Evolutionary conservation across 2,888 invertebrate genomes (phyloP).

Genomic region (Archaeoteleia sp.): DNA sequence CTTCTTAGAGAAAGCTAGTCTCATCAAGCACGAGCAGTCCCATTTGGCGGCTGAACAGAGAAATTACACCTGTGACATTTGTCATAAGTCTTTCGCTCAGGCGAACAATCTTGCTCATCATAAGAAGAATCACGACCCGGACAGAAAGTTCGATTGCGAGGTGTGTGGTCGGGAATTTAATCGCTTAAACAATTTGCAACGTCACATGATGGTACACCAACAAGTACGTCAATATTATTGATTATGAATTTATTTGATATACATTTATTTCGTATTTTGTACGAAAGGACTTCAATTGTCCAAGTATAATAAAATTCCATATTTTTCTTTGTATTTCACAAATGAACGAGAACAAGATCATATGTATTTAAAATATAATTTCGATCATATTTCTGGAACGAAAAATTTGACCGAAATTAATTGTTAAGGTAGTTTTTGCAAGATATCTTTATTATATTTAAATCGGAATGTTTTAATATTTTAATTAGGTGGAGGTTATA

Average conservation of each 20-base stretch:
- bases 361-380: too few species aligned
- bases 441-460: too few species aligned
- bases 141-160: constrained; percentile 73
- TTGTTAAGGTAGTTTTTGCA: too few species aligned
- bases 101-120: constrained; percentile 75
- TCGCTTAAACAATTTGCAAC: constrained; percentile 73
- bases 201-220: constrained; percentile 74
- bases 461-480: too few species aligned
- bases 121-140: constrained; percentile 73
- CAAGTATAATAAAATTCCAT: constrained; percentile 3
- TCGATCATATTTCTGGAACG: too few species aligned
- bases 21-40: constrained; percentile 74
- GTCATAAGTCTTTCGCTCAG: constrained; percentile 77
- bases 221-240: constrained; percentile 66
- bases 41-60: constrained; percentile 72
- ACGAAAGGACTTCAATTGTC: constrained; percentile 13
- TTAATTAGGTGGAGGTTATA: too few species aligned
- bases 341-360: too few species aligned
- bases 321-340: too few species aligned
- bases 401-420: too few species aligned
- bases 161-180: constrained; percentile 74
- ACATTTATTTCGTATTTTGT: constrained; percentile 32
- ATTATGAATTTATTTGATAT: constrained; percentile 44
- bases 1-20: constrained; percentile 73
- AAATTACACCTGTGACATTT: constrained; percentile 76